These are phyloP conservation scores for Ganaspis brasiliensis DNA, from an alignment of 2,888 invertebrate species.

Conservation along the genomic window DNA sequence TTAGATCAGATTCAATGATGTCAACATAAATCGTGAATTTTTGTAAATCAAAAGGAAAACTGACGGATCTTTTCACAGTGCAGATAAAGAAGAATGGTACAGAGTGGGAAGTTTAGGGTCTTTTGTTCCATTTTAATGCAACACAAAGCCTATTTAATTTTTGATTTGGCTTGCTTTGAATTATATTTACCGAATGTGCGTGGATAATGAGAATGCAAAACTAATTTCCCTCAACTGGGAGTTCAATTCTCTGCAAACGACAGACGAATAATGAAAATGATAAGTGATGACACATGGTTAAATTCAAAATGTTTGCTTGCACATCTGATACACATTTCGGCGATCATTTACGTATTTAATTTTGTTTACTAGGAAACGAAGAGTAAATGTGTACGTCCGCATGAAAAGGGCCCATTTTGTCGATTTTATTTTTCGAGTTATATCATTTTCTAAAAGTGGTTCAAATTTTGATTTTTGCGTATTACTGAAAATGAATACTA, in stretches of 20 bases:
- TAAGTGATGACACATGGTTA: conserved; percentile 4
- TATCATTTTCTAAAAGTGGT: too few species aligned
- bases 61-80: neutral
- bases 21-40: neutral
- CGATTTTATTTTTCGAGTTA: too few species aligned
- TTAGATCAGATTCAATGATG: too few species aligned
- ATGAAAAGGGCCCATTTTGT: too few species aligned
- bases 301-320: neutral
- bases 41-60: neutral
- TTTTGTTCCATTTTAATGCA: neutral
- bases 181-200: neutral
- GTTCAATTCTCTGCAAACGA: neutral
- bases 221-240: conserved; percentile 7
- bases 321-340: neutral
- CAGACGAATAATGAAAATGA: neutral
- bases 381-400: too few species aligned
- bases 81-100: too few species aligned
- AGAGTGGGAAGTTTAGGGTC: neutral
- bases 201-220: conserved; percentile 20
- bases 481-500: neutral
- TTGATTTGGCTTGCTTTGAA: neutral
- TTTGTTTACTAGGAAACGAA: neutral
- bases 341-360: neutral
- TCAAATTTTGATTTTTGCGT: too few species aligned
- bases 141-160: neutral